Evolutionary conservation across 2,888 invertebrate genomes (phyloP), one percentile per base, ranked within the genome.

Genomic region (Troides oblongomaculatus): DNA sequence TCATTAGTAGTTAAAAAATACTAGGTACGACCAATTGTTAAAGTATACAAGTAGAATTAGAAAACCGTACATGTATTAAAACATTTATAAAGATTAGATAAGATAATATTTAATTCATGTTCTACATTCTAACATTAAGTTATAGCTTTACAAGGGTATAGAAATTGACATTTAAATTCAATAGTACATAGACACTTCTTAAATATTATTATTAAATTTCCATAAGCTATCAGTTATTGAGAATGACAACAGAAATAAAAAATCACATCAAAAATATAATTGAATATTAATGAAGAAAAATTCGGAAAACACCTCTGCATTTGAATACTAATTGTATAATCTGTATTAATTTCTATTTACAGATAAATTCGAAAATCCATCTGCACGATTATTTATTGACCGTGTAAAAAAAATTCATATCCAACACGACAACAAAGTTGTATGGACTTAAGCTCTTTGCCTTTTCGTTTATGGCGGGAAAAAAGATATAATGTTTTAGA

Each of bases 131-230:
- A 30, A 30, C 30, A 39, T 39, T 39, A 39, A 39, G 39, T 39
- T 39, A 39, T 8, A 39, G 10, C 39, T 10, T 10, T 39, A 39
- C 39, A 39, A 39, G 8, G 39, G 39, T 39, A 39, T 39, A 39
- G 39, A 67, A 68, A 68, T 68, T 68, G 68, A 68, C 68, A 58
- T 57, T 18, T n/a, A 62, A 57, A 56, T 67, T 62, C 57, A 43
- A 21, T 57, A 57, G n/a, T 63, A 62, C 7, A 57, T n/a, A 53
- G 39, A 39, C 39, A 39, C 39, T 39, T 39, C 39, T 39, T 39
- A 39, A 39, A 39, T 39, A 39, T 39, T 39, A 39, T 7, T 10
- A 10, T 39, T 8, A 39, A 39, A 39, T 8, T 10, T 6, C 39
- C 7, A 39, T 39, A 10, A 53, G n/a, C 6, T 53, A 14, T 18